Evolutionary conservation across 2,888 invertebrate species (phyloP), one percentile per base, ranked within the genome.

Genomic region (Brenthis hecate): DNA sequence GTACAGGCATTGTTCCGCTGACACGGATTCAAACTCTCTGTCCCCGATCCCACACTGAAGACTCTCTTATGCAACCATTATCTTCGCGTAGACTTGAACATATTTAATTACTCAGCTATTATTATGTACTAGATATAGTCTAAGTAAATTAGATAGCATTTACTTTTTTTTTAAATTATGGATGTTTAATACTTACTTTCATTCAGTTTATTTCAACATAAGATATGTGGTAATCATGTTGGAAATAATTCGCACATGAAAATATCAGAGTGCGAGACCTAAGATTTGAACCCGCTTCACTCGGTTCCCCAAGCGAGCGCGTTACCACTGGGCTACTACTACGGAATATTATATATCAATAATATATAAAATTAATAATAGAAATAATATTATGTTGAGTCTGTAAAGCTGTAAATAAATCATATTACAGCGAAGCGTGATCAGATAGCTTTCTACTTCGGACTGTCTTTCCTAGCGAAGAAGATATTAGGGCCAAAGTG

Each of bases 21-120:
- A 86, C 90, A 86, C 83, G 78, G 81, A 80, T 88, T 83, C 80
- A 77, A 77, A 75, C 71, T 79, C 80, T 75, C 79, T 79, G 77
- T 76, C 88, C 85, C 78, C 84, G 80, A 89, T 89, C 89, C 85
- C 89, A 89, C 87, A 85, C 80, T 74, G 81, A 81, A 78, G 83
- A 85, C 77, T 78, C 80, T 76, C 84, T 88, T 89, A 88, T 84
- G 87, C 84, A 88, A 89, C 81, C 73, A 68, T 72, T 70, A 71
- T 69, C 66, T 56, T 73, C 72, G 69, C 56, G 66, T 60, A 66
- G 48, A 68, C 73, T 76, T 79, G 76, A 78, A 78, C 74, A 76
- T 77, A 75, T 77, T 75, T 81, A 78, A 80, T 81, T 80, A 77
- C 76, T 62, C 56, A 53, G 36, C 51, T 61, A 64, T 70, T 73